Percentiles rank a stretch among this genome's conserved stretches.
phyloP scores from a whole-genome alignment of 2,797 vertebrate species.

The Acanthopagrus latus region DNA sequence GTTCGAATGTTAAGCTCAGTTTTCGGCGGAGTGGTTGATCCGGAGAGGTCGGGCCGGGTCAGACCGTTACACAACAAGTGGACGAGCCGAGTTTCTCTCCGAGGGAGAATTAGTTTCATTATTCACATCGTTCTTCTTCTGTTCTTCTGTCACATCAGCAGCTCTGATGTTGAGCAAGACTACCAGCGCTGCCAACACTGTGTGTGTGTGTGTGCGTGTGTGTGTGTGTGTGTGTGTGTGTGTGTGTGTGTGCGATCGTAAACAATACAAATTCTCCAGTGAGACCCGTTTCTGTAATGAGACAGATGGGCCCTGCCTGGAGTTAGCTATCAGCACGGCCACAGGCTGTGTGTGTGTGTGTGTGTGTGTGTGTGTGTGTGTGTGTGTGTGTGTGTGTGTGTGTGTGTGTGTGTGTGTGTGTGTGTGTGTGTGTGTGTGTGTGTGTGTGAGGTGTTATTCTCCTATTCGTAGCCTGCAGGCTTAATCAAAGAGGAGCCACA shows the following conservation, averaged over 20 bases:
- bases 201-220: constrained; percentile 35
- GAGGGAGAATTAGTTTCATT: constrained; percentile 44
- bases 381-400: constrained; percentile 34
- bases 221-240: constrained; percentile 35
- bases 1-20: not conserved
- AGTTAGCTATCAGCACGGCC: constrained; percentile 71
- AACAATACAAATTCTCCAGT: constrained; percentile 76
- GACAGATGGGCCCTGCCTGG: constrained; percentile 77
- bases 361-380: constrained; percentile 31
- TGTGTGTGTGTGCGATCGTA: constrained; percentile 46
- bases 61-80: constrained; percentile 45
- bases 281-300: constrained; percentile 76
- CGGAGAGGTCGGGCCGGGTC: constrained; percentile 30
- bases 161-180: constrained; percentile 66
- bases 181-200: constrained; percentile 52
- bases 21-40: constrained; percentile 27
- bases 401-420: constrained; percentile 56
- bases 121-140: constrained; percentile 41
- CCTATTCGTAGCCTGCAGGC: constrained; percentile 75
- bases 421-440: constrained; percentile 49
- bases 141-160: constrained; percentile 60
- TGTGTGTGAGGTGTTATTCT: constrained; percentile 66
- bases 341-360: constrained; percentile 52
- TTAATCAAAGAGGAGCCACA: constrained; percentile 82
- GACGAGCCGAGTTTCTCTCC: constrained; percentile 23